Evolutionary conservation across 2,113 vertebrate genomes (phyloP).

Genomic region (Scomber japonicus): DNA sequence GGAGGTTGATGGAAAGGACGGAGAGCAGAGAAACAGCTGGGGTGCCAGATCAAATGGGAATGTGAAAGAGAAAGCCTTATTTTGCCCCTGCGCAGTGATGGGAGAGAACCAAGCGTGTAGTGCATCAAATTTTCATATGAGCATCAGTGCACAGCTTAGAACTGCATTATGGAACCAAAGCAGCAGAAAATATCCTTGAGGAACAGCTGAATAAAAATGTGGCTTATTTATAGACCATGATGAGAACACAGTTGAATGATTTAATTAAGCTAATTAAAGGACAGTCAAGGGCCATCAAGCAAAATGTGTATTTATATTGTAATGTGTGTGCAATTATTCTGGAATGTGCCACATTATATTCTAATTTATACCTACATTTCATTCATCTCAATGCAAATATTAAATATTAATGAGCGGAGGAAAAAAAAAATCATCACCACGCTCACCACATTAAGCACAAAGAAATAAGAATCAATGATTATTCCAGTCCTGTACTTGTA

Average conservation of each 20-base stretch:
- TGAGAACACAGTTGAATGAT: conserved; percentile 68
- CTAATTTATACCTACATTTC: conserved; percentile 5
- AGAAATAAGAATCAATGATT: not conserved
- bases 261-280: conserved; percentile 79
- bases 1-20: conserved; percentile 46
- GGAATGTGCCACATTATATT: conserved; percentile 19
- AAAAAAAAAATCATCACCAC: not conserved
- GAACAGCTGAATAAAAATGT: conserved; percentile 73
- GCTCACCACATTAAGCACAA: not conserved
- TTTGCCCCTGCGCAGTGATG: conserved; percentile 69
- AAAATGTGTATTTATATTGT: conserved; percentile 55
- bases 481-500: not conserved
- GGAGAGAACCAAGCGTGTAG: conserved; percentile 71
- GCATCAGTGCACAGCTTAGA: conserved; percentile 80
- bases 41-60: conserved; percentile 69
- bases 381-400: not conserved
- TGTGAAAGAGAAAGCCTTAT: conserved; percentile 60
- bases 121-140: conserved; percentile 82
- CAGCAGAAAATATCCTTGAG: conserved; percentile 84
- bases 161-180: conserved; percentile 80
- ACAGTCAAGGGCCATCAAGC: conserved; percentile 58
- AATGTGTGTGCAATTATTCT: conserved; percentile 31
- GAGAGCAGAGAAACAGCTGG: conserved; percentile 71
- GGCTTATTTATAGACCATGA: conserved; percentile 77
- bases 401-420: not conserved